A percentile compares a stretch with the other conserved stretches of the same genome.
These are phyloP conservation scores for Eristalis arbustorum DNA, from an alignment of 2,888 invertebrate species.

Conservation along the genomic window DNA sequence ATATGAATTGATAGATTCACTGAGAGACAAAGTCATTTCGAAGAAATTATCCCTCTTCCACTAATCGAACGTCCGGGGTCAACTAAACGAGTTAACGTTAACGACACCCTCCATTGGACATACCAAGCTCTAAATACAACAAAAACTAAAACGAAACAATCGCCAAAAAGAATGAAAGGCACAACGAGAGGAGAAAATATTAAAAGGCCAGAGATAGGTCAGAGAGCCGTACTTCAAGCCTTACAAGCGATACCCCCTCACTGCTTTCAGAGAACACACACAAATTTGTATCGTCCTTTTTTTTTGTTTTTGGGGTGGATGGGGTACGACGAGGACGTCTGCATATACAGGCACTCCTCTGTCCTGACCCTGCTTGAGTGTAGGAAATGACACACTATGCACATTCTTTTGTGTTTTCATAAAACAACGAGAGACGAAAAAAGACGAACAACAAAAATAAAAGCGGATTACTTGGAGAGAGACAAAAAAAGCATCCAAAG, in stretches of 20 bases:
- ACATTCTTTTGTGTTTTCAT: conserved; percentile 59
- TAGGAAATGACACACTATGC: conserved; percentile 65
- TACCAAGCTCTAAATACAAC: conserved; percentile 50
- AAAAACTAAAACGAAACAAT: background rate
- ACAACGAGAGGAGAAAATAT: conserved; percentile 23
- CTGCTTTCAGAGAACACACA: background rate
- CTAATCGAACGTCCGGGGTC: background rate
- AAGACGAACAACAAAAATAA: conserved; percentile 37
- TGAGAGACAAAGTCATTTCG: conserved; percentile 61
- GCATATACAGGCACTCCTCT: background rate
- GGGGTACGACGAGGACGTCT: background rate
- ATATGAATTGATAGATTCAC: conserved; percentile 57
- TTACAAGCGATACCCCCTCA: conserved; percentile 39
- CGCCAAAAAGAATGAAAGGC: background rate
- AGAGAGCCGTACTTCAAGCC: conserved; percentile 44
- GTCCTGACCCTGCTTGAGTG: conserved; percentile 36
- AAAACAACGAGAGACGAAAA: conserved; percentile 34
- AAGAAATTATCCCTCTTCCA: conserved; percentile 51
- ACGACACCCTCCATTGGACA: conserved; percentile 60
- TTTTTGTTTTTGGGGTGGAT: conserved; percentile 13
- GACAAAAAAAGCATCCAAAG: conserved; percentile 35
- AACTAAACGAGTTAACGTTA: conserved; percentile 63
- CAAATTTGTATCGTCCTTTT: background rate
- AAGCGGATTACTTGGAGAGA: conserved; percentile 59
- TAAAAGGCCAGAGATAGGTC: conserved; percentile 38